A percentile compares a stretch with the other conserved stretches of the same genome.
phyloP scores from a whole-genome alignment of 2,113 vertebrate genomes.

The Columbina picui region DNA sequence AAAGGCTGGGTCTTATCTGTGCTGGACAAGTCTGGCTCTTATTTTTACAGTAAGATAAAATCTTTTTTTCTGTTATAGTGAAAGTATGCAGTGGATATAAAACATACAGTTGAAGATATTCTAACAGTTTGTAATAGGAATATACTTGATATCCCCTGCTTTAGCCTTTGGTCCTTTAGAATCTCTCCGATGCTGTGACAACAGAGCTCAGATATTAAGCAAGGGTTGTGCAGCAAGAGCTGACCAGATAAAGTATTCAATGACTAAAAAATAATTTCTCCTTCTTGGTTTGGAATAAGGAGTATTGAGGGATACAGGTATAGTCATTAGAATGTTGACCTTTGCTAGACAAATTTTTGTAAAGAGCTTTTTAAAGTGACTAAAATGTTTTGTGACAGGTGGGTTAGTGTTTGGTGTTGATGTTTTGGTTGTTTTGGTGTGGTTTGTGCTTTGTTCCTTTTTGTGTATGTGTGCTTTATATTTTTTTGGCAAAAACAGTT shows the following conservation, averaged over 20 bases:
- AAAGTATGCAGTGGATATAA: not conserved
- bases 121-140: not conserved
- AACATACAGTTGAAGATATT: not conserved
- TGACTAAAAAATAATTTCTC: not conserved
- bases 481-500: not conserved
- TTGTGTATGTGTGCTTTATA: not conserved
- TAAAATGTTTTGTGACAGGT: not conserved
- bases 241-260: not conserved
- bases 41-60: not conserved
- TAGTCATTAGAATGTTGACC: not conserved
- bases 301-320: not conserved
- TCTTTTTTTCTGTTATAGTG: not conserved
- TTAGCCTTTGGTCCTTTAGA: not conserved
- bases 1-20: not conserved
- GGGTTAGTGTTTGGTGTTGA: not conserved
- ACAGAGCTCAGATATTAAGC: not conserved
- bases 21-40: not conserved
- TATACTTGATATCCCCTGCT: not conserved
- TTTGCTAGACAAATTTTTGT: not conserved
- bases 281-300: not conserved
- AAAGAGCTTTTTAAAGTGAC: not conserved
- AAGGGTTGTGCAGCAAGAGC: not conserved
- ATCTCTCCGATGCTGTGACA: fast-evolving
- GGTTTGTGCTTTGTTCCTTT: too few species aligned
- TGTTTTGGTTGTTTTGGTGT: not conserved